Evolutionary conservation across 1,140 invertebrate genomes (phyloP).

Genomic region (Papilio dardanus): DNA sequence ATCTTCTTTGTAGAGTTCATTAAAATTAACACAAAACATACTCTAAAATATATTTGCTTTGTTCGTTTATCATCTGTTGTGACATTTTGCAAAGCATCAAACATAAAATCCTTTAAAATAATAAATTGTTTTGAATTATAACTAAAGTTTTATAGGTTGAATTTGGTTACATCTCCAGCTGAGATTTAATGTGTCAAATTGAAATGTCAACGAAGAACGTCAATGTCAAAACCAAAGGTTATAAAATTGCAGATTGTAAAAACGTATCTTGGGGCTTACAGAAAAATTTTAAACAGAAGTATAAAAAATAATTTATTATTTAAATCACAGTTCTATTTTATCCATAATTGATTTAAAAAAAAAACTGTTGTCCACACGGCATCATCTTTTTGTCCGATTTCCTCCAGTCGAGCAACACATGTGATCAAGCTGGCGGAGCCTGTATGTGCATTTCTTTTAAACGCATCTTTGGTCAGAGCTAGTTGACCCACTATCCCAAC

Average conservation of each 20-base stretch:
- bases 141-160: constrained; percentile 22
- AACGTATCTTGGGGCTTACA: no score
- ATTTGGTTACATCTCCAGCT: constrained; percentile 29
- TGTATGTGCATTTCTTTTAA: no score
- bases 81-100: constrained; percentile 58
- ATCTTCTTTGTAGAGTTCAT: background rate
- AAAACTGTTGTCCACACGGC: no score
- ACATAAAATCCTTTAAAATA: constrained; percentile 7
- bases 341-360: no score
- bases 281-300: no score
- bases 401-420: no score
- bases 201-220: constrained; percentile 4
- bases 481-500: no score
- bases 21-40: constrained; percentile 50
- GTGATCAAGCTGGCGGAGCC: no score
- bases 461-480: no score
- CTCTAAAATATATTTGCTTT: constrained; percentile 79
- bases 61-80: constrained; percentile 72
- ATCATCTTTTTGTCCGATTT: no score
- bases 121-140: constrained; percentile 21
- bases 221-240: constrained; percentile 19
- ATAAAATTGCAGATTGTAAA: background rate
- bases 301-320: no score
- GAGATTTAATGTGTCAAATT: constrained; percentile 12
- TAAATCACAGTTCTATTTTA: no score